Conservation (phyloP, 2,797 vertebrate species). For the Mareca strepera region DNA sequence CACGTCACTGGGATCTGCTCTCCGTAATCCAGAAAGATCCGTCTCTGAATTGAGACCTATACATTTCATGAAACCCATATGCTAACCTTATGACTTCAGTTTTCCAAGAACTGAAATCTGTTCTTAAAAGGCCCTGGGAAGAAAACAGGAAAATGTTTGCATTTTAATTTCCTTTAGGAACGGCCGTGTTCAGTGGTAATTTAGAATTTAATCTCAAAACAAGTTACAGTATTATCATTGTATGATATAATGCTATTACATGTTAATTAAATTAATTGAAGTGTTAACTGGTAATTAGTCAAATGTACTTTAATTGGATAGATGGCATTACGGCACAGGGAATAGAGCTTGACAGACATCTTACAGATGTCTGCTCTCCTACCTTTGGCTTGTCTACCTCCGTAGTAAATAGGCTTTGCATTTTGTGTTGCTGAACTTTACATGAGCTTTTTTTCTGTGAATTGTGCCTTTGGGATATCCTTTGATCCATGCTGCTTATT, state of each 20-base stretch:
- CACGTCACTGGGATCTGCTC: neutral
- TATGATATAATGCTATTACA: neutral
- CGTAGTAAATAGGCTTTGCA: neutral
- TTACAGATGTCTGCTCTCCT: neutral
- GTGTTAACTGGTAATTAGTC: neutral
- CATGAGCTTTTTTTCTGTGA: neutral
- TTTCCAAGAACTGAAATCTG: neutral
- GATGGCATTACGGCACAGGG: accelerated
- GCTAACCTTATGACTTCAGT: accelerated
- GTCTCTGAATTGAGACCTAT: neutral
- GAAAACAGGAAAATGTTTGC: neutral
- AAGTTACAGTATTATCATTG: neutral
- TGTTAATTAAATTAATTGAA: conserved; percentile 3
- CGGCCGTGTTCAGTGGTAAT: neutral
- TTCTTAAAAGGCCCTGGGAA: accelerated
- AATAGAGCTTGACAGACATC: neutral
- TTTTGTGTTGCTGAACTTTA: neutral
- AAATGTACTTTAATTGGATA: neutral
- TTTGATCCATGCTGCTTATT: conserved; percentile 62
- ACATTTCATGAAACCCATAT: accelerated
- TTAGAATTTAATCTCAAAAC: neutral
- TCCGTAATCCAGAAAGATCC: accelerated
- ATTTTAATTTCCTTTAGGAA: neutral
- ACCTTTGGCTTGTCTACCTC: neutral
- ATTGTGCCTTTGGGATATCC: conserved; percentile 34